A percentile compares a stretch with the other conserved stretches of the same genome.
Evolutionary conservation across 2,888 invertebrate species (phyloP).

Genomic region (Lasioglossum marginatum): DNA sequence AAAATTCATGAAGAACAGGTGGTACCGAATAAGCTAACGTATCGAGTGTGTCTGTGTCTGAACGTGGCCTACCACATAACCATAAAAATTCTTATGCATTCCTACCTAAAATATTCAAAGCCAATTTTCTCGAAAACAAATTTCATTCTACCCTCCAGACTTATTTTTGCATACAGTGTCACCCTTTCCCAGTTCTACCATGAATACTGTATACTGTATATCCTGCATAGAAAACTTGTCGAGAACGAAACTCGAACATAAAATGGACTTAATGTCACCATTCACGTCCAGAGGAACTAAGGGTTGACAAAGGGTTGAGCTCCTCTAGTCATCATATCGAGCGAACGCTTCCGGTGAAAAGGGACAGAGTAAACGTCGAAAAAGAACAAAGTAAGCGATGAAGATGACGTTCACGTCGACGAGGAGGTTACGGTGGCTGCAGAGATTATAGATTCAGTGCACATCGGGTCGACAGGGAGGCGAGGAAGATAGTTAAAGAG

Average conservation of each 20-base stretch:
- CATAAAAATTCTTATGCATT: neutral
- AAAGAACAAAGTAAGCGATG: constrained; percentile 5
- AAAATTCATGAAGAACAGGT: neutral
- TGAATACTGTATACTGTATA: neutral
- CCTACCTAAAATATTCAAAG: neutral
- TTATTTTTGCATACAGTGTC: neutral
- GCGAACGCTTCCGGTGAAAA: neutral
- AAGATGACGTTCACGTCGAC: constrained; percentile 6
- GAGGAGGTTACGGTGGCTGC: neutral
- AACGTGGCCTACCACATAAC: neutral
- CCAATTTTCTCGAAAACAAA: neutral
- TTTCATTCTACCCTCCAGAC: neutral
- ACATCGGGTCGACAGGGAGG: neutral
- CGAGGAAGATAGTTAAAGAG: constrained; percentile 6
- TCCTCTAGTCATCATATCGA: neutral
- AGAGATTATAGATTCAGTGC: neutral
- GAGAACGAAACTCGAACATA: neutral
- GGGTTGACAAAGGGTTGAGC: neutral
- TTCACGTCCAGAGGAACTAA: neutral
- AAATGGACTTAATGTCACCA: neutral
- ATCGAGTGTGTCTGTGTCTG: neutral
- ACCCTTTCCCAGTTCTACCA: neutral
- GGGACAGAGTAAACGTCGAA: neutral
- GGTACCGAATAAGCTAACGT: neutral
- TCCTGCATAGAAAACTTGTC: neutral